These are phyloP conservation scores for Apamea monoglypha DNA, from an alignment of 2,888 invertebrate genomes.

Conservation along the genomic window DNA sequence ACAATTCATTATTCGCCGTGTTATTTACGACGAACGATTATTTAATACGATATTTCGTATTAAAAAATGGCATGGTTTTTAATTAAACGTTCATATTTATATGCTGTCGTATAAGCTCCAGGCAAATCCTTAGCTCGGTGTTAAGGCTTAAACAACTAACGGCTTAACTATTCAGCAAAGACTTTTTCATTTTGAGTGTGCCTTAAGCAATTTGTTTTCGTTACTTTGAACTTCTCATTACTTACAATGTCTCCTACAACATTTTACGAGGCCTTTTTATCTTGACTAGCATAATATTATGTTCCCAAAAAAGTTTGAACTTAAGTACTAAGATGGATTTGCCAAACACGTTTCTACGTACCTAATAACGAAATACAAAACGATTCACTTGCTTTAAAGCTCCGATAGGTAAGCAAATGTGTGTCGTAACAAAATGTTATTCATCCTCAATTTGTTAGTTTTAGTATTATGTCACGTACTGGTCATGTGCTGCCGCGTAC, in stretches of 20 bases:
- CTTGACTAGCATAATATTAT: conserved; percentile 36
- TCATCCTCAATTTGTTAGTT: background rate
- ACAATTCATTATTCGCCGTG: no score
- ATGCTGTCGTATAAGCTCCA: conserved; percentile 30
- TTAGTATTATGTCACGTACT: conserved; percentile 13
- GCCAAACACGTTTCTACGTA: conserved; percentile 12
- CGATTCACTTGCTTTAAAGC: background rate
- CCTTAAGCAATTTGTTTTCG: conserved; percentile 74
- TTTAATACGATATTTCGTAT: conserved; percentile 18
- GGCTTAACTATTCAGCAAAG: conserved; percentile 71
- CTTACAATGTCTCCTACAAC: conserved; percentile 61
- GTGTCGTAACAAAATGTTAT: conserved; percentile 6
- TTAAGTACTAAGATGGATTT: conserved; percentile 32
- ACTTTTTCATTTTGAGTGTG: conserved; percentile 70
- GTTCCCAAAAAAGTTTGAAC: conserved; percentile 25
- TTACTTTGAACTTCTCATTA: conserved; percentile 72
- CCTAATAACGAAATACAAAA: conserved; percentile 21
- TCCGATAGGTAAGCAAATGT: conserved; percentile 6
- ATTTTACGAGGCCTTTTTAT: conserved; percentile 42
- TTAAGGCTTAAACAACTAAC: conserved; percentile 66
- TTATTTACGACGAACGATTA: no score
- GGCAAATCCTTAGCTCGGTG: conserved; percentile 57
- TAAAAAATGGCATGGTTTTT: conserved; percentile 47
- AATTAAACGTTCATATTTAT: conserved; percentile 54
- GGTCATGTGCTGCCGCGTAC: conserved; percentile 6